Base-by-base conservation (phyloP, 2,888 invertebrate species). In the Mesorhabditis spiculigera region DNA sequence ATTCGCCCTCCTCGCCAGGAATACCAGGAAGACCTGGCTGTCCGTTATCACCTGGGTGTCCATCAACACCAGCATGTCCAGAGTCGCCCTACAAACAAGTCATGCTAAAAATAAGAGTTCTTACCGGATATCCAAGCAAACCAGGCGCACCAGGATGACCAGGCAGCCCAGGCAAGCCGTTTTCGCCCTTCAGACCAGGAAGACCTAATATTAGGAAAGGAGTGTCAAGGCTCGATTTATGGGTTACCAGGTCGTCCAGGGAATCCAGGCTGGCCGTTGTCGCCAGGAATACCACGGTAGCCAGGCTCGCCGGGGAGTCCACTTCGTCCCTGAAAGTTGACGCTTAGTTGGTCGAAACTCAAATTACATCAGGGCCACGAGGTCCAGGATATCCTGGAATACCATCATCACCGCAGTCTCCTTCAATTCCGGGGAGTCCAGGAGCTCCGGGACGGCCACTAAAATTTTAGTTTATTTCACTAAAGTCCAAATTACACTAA, bases 131-230 rank as follows among this genome's bases (percentile, higher is more conserved):
- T 72, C 81, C 81, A 28, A 69, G 63, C 16, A 73, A 71, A 63
- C 84, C 85, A 70, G 84, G 80, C 5, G 74, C 67, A 73, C 82
- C 81, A 16, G 73, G 73, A 43, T 75, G 67, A 68, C 81, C 82
- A 10, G 73, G 71, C n/a, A 75, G 71, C 65, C 81, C 83, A 45
- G 76, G 71, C n/a, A 70, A 62, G 13, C 81, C 81, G 43, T 71
- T 43, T 43, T 78, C 76, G 61, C 84, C 84, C 69, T 82, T 77
- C 28, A 76, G 63, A 65, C 79, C 81, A 58, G 80, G 78, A 50
- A 50, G 58, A 13, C 58, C 58, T 50, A 50, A n/a, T 13, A 50
- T 13, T 50, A 50, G 8, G 10, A 50, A 50, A 10, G 8, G n/a
- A 13, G 8, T 50, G 3, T 50, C 8, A 50, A 13, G 8, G 3